Conservation (phyloP, 2,888 invertebrate species). For the Ischnura elegans region DNA sequence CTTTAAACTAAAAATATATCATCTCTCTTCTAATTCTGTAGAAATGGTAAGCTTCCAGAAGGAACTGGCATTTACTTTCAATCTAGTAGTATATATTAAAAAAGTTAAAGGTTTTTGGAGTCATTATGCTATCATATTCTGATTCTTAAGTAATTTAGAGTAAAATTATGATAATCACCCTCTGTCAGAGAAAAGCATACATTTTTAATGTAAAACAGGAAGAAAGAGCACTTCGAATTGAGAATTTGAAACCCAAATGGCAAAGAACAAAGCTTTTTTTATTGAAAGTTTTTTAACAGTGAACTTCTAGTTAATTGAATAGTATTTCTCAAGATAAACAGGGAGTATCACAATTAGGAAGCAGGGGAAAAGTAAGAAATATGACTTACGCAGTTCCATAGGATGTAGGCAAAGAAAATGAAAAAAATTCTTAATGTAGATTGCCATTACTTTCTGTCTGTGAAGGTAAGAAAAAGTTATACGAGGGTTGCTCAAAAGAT, state of each 20-base stretch:
- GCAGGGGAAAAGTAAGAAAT: slow-evolving; percentile 20
- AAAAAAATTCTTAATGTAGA: slow-evolving; percentile 27
- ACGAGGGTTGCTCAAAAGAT: slow-evolving; percentile 6
- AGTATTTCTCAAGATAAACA: slow-evolving; percentile 8
- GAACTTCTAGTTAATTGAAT: background rate
- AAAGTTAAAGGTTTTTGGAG: background rate
- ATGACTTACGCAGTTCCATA: slow-evolving; percentile 31
- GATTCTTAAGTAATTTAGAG: background rate
- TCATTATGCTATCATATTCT: background rate
- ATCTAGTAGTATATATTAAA: background rate
- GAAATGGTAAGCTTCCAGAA: background rate
- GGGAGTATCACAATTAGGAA: background rate
- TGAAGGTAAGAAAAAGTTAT: slow-evolving; percentile 26
- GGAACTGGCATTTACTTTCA: background rate
- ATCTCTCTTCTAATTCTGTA: background rate
- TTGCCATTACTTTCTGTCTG: slow-evolving; percentile 23
- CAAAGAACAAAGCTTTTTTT: slow-evolving; percentile 12
- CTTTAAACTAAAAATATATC: background rate
- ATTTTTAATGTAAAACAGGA: background rate
- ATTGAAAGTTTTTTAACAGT: background rate
- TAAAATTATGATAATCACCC: background rate
- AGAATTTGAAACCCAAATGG: background rate
- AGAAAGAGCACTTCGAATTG: background rate
- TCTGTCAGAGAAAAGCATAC: background rate
- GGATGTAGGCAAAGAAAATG: slow-evolving; percentile 38